Base-by-base conservation (phyloP, 1,140 invertebrate species). In the Bacillus rossius region DNA sequence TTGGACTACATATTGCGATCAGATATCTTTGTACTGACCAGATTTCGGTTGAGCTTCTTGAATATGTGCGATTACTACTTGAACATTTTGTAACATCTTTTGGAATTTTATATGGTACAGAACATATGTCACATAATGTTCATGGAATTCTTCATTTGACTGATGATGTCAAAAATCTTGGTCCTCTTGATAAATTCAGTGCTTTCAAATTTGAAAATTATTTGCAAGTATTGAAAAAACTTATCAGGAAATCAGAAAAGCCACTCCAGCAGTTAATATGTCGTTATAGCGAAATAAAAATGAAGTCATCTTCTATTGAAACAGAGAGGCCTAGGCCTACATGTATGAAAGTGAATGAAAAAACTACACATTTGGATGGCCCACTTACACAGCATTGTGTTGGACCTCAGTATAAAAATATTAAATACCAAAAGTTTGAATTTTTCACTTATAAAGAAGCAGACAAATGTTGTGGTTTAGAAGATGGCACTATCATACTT, bases 191-290 rank as follows among this genome's bases (percentile, higher is more conserved):
- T 60, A 55, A 55, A 5, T 66, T 65, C 45, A 67, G 66, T 49
- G 59, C 67, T 14, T 73, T 70, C 57, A 55, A 59, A 40, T 71
- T 69, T 69, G 69, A 73, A 65, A 71, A 67, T 54, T 67, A 2
- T 53, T 41, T 53, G 51, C 51, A 53, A 38, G 5, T 25, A 1
- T 20, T 53, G 19, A 53, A 53, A 19, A 53, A 53, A 53, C 34
- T 7, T 14, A 22, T 53, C 3, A 53, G 51, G 41, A 53, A 23
- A 38, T 23, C 22, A 34, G 23, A 34, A 40, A 53, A 53, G 17
- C 51, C 51, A 53, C 34, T 53, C 14, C 8, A 40, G 13, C 51
- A 53, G 34, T 20, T 53, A 29, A 19, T 26, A 26, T 20, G 51
- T 29, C 23, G 51, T 20, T 38, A 34, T n/a, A 2, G 14, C n/a